These are phyloP conservation scores for Eutolmus rufibarbis DNA, from an alignment of 2,888 invertebrate species.

Conservation along the genomic window DNA sequence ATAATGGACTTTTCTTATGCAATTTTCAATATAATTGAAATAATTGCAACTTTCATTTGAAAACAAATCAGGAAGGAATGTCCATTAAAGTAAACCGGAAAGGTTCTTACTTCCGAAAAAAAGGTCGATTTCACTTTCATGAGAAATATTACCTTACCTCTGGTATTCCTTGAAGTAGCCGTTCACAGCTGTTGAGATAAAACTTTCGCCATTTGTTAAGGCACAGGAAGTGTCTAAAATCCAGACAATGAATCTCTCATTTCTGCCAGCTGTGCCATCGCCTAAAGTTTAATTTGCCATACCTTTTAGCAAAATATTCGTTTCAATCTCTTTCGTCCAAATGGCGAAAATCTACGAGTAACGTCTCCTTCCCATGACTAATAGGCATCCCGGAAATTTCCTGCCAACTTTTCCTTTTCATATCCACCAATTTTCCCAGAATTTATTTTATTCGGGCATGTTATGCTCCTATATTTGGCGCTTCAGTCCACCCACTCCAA, in stretches of 20 bases:
- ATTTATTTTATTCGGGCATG: not conserved
- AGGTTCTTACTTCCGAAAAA: too few relatives aligned
- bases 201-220: not conserved
- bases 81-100: too few relatives aligned
- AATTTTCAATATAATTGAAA: too few relatives aligned
- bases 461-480: not conserved
- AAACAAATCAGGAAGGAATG: too few relatives aligned
- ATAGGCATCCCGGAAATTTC: not conserved
- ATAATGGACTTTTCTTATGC: too few relatives aligned
- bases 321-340: not conserved
- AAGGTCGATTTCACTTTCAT: too few relatives aligned
- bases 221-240: not conserved
- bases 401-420: not conserved
- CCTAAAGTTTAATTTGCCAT: not conserved
- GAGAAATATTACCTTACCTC: not conserved
- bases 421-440: not conserved
- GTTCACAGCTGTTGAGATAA: not conserved
- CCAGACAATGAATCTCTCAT: not conserved
- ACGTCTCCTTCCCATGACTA: not conserved
- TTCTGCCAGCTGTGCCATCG: not conserved
- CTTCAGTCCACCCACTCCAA: not conserved
- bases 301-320: not conserved
- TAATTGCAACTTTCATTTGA: too few relatives aligned
- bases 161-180: not conserved
- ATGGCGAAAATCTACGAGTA: not conserved